A percentile compares a stretch with the other conserved stretches of the same genome.
Conservation (phyloP, 92 coral and sea anemone species). For the Umimayanthus kanabou region DNA sequence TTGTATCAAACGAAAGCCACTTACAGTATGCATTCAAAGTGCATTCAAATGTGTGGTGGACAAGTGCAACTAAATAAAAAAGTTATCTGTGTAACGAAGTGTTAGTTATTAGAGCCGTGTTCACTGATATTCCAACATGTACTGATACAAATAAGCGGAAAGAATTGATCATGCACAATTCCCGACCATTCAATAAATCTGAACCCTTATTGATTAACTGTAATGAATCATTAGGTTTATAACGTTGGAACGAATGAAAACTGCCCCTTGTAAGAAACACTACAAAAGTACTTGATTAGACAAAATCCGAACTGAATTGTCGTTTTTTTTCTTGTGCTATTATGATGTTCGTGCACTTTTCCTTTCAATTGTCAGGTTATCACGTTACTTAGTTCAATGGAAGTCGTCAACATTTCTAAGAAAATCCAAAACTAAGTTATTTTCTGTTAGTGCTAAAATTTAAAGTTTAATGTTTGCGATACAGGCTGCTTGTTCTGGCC, state of each 20-base stretch:
- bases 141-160: not conserved
- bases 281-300: not conserved
- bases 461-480: too few species aligned
- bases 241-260: not conserved
- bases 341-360: not conserved
- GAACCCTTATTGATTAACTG: not conserved
- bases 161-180: not conserved
- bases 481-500: too few species aligned
- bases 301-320: not conserved
- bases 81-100: not conserved
- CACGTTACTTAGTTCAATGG: too few species aligned
- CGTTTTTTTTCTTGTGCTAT: not conserved
- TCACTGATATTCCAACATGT: not conserved
- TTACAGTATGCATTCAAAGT: not conserved
- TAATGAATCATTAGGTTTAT: conserved; percentile 8
- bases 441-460: too few species aligned
- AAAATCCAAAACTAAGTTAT: not conserved
- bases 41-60: too few species aligned
- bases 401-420: not conserved
- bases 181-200: not conserved
- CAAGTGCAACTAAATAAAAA: too few species aligned
- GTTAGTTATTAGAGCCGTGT: not conserved
- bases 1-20: not conserved
- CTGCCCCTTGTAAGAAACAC: not conserved
- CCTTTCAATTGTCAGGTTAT: not conserved